Evolutionary conservation across 2,888 invertebrate species (phyloP), one percentile per base, ranked within the genome.

Genomic region (Cremastinae sp.): DNA sequence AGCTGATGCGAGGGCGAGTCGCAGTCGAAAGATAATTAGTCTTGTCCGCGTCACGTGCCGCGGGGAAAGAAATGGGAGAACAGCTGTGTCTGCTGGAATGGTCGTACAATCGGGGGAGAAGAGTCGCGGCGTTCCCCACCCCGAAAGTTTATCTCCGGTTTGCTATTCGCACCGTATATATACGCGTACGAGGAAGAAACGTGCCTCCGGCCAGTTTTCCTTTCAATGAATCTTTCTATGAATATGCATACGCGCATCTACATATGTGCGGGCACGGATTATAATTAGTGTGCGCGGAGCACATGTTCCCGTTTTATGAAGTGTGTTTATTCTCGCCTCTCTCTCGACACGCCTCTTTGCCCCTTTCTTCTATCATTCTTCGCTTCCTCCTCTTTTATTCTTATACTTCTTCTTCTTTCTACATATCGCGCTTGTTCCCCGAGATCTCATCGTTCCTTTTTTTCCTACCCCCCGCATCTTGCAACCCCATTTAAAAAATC

Each of bases 171-270:
- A n/a, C n/a, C n/a, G n/a, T n/a, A n/a, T n/a, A n/a, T n/a, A n/a
- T n/a, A n/a, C 54, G n/a, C 54, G 43, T 43, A 4, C 49, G 51
- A 16, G 20, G 53, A 14, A 65, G 61, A 70, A 45, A 61, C 65
- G 41, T 36, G 64, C 56, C 22, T 7, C 41, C 41, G 38, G 66
- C 22, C 34, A 54, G 38, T 61, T 75, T 51, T 47, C 28, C 64
- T 58, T 65, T 78, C 65, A 78, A 78, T 78, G 73, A n/a, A 61
- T 34, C 73, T 78, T 69, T 78, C 75, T 78, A 78, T 78, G 65
- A 75, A 78, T 73, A 73, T 65, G 54, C n/a, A 28, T 41, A 59
- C 0, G 1, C 3, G 56, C 7, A 45, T 47, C 36, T 36, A 64
- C 10, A 64, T 38, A 20, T 41, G 36, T 10, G 36, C 7, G 20